phyloP scores from a whole-genome alignment of 2,888 invertebrate genomes.

The Clivina fossor region DNA sequence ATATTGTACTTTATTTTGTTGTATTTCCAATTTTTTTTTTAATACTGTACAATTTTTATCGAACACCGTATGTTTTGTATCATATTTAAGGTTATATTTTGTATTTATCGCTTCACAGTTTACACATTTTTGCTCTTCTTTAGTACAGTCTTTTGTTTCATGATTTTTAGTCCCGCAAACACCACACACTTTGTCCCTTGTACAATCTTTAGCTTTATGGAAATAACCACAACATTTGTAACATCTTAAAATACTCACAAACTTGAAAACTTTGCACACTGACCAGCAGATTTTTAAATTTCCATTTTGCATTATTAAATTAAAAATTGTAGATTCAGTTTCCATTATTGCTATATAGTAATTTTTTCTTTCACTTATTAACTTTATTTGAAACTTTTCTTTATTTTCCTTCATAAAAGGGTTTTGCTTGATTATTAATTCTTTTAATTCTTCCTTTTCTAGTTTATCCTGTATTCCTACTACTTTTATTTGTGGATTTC shows the following conservation, averaged over 20 bases:
- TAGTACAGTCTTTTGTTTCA: slow-evolving; percentile 7
- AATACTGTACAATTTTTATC: slow-evolving; percentile 1
- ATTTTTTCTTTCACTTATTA: too few species aligned
- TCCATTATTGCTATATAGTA: too few species aligned
- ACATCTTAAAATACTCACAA: slow-evolving; percentile 3
- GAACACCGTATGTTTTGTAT: slow-evolving; percentile 4
- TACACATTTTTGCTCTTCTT: not conserved
- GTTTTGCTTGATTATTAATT: slow-evolving; percentile 2
- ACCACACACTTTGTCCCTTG: slow-evolving; percentile 8
- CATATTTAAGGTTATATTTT: slow-evolving; percentile 7
- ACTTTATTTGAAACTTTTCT: slow-evolving; percentile 11
- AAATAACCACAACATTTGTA: slow-evolving; percentile 10
- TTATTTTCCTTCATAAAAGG: not conserved
- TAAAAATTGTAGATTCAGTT: too few species aligned
- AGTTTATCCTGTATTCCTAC: slow-evolving; percentile 3
- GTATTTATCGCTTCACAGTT: slow-evolving; percentile 1
- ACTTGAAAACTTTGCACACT: slow-evolving; percentile 4
- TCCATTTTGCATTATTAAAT: too few species aligned
- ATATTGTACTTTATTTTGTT: not conserved
- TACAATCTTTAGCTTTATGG: slow-evolving; percentile 7
- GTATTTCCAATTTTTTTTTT: slow-evolving; percentile 1
- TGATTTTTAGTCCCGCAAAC: slow-evolving; percentile 3
- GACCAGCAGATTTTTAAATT: slow-evolving; percentile 8
- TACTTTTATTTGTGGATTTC: slow-evolving; percentile 11
- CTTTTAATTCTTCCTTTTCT: slow-evolving; percentile 15